Evolutionary conservation across 2,113 vertebrate genomes (phyloP).

Genomic region (Notechis scutatus): DNA sequence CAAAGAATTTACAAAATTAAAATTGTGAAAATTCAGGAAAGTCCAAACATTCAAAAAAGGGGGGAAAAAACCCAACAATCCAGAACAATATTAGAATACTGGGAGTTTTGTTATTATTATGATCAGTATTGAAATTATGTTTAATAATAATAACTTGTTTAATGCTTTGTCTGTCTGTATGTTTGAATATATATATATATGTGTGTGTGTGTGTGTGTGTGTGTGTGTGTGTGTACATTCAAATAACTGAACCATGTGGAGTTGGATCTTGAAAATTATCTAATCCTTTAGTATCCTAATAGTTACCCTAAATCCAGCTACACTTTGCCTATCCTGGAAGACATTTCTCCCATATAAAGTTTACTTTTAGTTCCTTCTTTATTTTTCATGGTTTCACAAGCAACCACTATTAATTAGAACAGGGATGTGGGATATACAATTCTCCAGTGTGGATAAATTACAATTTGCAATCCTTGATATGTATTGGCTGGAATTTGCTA

Average conservation of each 20-base stretch:
- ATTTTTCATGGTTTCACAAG: neutral
- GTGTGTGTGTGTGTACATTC: too few species aligned
- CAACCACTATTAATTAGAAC: neutral
- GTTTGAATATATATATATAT: neutral
- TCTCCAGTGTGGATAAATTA: neutral
- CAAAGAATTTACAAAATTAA: conserved; percentile 47
- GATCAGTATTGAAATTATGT: conserved; percentile 29
- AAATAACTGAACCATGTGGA: neutral
- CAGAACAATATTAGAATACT: neutral
- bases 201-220: neutral
- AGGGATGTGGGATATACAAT: neutral
- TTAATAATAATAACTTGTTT: neutral
- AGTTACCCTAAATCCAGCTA: neutral
- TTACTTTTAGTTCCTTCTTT: neutral
- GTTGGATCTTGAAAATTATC: conserved; percentile 4
- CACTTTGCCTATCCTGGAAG: neutral
- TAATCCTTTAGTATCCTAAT: neutral
- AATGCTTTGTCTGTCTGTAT: too few species aligned
- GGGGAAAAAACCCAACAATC: neutral
- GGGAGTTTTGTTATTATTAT: neutral
- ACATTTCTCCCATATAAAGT: neutral
- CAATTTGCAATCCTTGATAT: neutral
- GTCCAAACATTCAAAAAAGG: conserved; percentile 29
- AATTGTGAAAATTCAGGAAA: conserved; percentile 39
- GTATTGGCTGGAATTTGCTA: neutral